phyloP scores from a whole-genome alignment of 2,113 vertebrate genomes.

The Callithrix jacchus region DNA sequence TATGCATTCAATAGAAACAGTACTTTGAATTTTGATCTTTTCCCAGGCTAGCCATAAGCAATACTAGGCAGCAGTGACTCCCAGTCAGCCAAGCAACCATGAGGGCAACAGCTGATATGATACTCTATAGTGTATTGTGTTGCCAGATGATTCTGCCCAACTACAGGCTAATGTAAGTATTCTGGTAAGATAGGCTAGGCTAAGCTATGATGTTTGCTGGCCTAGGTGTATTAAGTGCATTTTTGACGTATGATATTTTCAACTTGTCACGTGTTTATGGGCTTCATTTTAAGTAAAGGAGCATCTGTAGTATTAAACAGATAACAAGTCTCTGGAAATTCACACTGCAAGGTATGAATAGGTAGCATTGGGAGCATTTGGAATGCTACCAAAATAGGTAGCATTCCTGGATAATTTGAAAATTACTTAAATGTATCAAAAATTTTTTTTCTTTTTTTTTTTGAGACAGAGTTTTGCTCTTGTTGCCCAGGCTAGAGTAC shows the following conservation, averaged over 20 bases:
- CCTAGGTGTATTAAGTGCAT: not conserved
- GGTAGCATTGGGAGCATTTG: too few relatives aligned
- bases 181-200: not conserved
- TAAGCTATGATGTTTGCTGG: not conserved
- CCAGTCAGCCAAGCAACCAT: not conserved
- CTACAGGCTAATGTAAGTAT: not conserved
- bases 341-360: not conserved
- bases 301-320: not conserved
- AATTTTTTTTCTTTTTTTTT: not conserved
- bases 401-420: not conserved
- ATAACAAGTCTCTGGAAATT: constrained; percentile 5
- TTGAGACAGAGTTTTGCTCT: too few relatives aligned
- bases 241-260: not conserved
- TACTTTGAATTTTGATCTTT: not conserved
- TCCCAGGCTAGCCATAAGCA: not conserved
- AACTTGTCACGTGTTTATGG: not conserved
- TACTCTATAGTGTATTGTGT: not conserved
- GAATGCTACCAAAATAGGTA: not conserved
- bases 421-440: constrained; percentile 36
- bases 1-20: not conserved
- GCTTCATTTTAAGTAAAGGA: not conserved
- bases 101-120: not conserved
- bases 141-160: not conserved
- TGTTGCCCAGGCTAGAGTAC: too few relatives aligned
- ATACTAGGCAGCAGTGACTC: not conserved